Base-by-base conservation (phyloP, 1,140 invertebrate species). In the Lordiphosa mommai region DNA sequence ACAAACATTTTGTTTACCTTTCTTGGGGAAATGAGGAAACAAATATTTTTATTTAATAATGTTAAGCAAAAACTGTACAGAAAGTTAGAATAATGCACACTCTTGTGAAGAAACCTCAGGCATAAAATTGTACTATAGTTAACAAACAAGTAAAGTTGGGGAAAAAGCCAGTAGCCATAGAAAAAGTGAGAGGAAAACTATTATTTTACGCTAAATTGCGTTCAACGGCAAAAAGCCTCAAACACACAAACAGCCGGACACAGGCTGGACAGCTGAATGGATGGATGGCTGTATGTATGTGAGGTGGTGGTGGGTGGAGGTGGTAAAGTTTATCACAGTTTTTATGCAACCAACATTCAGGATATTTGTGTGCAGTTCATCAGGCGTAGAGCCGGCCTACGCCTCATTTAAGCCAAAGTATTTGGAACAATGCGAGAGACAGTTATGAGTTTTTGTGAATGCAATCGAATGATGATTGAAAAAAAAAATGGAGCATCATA, bases 321-420 rank as follows among this genome's bases (percentile, higher is more conserved):
- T 20, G 9, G 29, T 9, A 38, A 17, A 50, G 20, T 63, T 61
- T 61, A 37, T 61, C 56, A 61, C 27, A 32, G 38, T 53, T 52
- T 63, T 63, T 61, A 20, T 51, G 38, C 40, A 43, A 16, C 30
- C 44, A 20, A 41, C 27, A 2, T 14, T n/a, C 58, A 13, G 41
- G 49, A 57, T 52, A 76, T 65, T 71, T 53, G 48, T 61, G 48
- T 52, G 47, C 32, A 63, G 29, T 47, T 64, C 60, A 60, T 56
- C 69, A 14, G 37, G 49, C 17, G 32, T 10, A 34, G 37, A 59
- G 51, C 41, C 40, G 53, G 55, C 44, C 60, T 57, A 71, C 32
- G 72, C 47, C 66, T 66, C 72, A 76, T 76, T 76, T 61, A 65
- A 53, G 51, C 36, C 34, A 51, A 56, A 53, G 57, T 61, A 66